phyloP scores from a whole-genome alignment of 1,140 invertebrate genomes.

The Spodoptera frugiperda region DNA sequence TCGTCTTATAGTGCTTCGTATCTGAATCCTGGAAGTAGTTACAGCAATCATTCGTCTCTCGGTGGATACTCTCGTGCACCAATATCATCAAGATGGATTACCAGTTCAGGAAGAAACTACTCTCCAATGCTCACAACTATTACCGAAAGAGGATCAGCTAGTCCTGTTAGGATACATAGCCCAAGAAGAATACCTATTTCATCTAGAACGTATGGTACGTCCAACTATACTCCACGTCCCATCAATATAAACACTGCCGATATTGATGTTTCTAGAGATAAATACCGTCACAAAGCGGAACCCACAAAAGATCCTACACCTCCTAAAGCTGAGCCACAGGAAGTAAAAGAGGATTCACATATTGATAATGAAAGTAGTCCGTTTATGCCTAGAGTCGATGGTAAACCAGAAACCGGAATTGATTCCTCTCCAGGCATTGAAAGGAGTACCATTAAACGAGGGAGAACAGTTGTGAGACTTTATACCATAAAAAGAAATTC shows the following conservation, averaged over 20 bases:
- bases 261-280: constrained; percentile 92
- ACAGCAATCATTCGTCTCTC: constrained; percentile 87
- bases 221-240: constrained; percentile 86
- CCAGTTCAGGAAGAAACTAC: constrained; percentile 84
- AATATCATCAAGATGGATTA: constrained; percentile 72
- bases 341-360: constrained; percentile 55
- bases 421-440: constrained; percentile 73
- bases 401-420: constrained; percentile 79
- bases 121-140: constrained; percentile 92
- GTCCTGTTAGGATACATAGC: constrained; percentile 78
- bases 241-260: constrained; percentile 92
- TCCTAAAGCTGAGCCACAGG: constrained; percentile 23
- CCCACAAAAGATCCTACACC: constrained; percentile 19
- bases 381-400: constrained; percentile 73
- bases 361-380: constrained; percentile 64
- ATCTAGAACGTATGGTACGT: constrained; percentile 71
- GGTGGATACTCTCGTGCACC: constrained; percentile 77
- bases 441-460: constrained; percentile 88
- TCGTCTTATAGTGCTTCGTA: constrained; percentile 83
- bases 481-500: constrained; percentile 88
- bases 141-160: constrained; percentile 87
- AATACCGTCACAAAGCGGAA: constrained; percentile 79
- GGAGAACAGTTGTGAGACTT: constrained; percentile 90
- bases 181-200: constrained; percentile 73
- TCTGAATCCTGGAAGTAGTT: constrained; percentile 84